Base-by-base conservation (phyloP, 2,113 vertebrate species). In the Rostratula benghalensis region DNA sequence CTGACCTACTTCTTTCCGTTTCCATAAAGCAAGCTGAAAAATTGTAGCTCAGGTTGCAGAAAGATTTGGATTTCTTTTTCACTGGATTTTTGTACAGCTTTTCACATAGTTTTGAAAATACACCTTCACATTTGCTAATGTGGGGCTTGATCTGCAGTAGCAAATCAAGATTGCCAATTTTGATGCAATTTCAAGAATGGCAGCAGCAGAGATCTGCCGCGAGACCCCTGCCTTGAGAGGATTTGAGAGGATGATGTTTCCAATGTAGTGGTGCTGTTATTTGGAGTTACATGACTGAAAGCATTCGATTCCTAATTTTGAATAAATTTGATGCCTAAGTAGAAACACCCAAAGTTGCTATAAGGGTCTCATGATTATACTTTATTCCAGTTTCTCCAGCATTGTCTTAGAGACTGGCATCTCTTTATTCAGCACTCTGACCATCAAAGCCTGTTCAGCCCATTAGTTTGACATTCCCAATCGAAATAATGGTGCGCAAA, bases 1-100 rank as follows among this genome's bases (percentile, higher is more conserved):
- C 88, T 97, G 96, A 95, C 89, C 89, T 95, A 95, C 74, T 96
- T 96, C 95, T 45, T 87, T 9, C 50, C 43, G 27, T 61, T 93
- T 89, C 78, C 85, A 87, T 89, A 93, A 93, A 83, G 67, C 3
- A 2, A 89, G 33, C 54, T 87, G 59, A 89, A 92, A 92, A 96
- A 87, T 53, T 90, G 85, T 57, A 56, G 79, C 56, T 87, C 70
- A 64, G 33, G 31, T 83, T 94, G 83, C 79, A 93, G 68, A 78
- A 90, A 74, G 60, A 83, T 89, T 61, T 75, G 45, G 45, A 60
- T 93, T 86, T 83, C 39, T 92, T 95, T 94, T 94, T 70, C 50
- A 48, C 41, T 37, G 46, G 60, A 50, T 74, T 89, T 82, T 89
- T 77, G 20, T 70, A 18, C 46, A 63, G 61, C 6, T 20, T 76